Evolutionary conservation across 2,113 vertebrate genomes (phyloP).

Genomic region (Melanostigma gelatinosum): DNA sequence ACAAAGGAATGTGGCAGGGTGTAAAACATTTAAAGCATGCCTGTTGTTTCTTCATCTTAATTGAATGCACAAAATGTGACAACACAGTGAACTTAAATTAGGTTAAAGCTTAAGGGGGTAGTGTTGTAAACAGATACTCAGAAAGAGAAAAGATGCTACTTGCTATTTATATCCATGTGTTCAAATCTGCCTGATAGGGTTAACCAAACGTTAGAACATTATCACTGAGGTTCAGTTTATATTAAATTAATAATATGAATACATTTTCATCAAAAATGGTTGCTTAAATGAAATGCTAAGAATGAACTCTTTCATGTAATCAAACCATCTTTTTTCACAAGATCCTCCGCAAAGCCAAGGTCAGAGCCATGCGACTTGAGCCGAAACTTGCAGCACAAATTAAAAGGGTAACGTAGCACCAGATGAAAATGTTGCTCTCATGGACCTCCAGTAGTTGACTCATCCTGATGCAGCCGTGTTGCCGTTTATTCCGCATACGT

Average conservation of each 20-base stretch:
- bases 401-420: neutral
- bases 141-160: neutral
- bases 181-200: neutral
- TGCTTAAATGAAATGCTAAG: neutral
- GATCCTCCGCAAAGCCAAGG: neutral
- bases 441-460: neutral
- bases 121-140: neutral
- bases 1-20: slow-evolving; percentile 20
- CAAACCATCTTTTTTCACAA: neutral
- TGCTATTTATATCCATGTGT: neutral
- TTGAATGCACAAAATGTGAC: neutral
- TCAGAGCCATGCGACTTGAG: neutral
- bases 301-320: neutral
- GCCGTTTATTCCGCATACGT: neutral
- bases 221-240: neutral
- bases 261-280: neutral
- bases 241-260: neutral
- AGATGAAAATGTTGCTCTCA: neutral
- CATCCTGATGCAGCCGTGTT: neutral
- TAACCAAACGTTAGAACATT: neutral
- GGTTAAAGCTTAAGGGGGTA: neutral
- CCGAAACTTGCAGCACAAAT: neutral
- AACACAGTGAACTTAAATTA: neutral
- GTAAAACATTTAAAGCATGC: neutral
- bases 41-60: neutral